These are phyloP conservation scores for Ochotona princeps DNA, from an alignment of 2,113 vertebrate genomes.

Conservation along the genomic window DNA sequence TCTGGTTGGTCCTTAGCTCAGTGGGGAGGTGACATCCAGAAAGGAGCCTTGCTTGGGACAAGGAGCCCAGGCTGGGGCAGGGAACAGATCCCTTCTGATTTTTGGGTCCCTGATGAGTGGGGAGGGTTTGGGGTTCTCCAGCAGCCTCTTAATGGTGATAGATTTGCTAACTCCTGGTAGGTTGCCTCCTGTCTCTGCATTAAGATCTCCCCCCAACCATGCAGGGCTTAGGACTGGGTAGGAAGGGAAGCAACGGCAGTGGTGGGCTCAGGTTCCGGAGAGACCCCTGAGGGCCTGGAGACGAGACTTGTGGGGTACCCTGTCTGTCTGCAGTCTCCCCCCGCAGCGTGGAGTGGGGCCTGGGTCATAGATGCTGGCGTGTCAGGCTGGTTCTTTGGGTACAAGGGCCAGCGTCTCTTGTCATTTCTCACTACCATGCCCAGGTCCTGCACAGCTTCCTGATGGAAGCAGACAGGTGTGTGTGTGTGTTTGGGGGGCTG, in stretches of 20 bases:
- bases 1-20: slow-evolving; percentile 68
- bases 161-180: not conserved
- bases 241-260: not conserved
- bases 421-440: not conserved
- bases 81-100: not conserved
- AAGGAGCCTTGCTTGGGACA: not conserved
- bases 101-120: slow-evolving; percentile 38
- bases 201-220: not conserved
- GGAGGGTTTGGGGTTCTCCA: not conserved
- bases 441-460: not conserved
- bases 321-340: slow-evolving; percentile 11
- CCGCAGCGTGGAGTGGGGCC: not conserved
- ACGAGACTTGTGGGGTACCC: not conserved
- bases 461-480: not conserved
- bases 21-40: not conserved
- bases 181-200: not conserved
- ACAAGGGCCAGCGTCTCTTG: slow-evolving; percentile 40
- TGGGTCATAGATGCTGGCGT: not conserved
- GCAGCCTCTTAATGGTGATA: not conserved
- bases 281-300: not conserved
- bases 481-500: not conserved
- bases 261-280: not conserved
- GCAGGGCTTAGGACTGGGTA: not conserved
- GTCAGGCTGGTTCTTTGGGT: slow-evolving; percentile 55
- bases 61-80: not conserved